Conservation (phyloP, 2,888 invertebrate genomes). For the Acronicta alni region DNA sequence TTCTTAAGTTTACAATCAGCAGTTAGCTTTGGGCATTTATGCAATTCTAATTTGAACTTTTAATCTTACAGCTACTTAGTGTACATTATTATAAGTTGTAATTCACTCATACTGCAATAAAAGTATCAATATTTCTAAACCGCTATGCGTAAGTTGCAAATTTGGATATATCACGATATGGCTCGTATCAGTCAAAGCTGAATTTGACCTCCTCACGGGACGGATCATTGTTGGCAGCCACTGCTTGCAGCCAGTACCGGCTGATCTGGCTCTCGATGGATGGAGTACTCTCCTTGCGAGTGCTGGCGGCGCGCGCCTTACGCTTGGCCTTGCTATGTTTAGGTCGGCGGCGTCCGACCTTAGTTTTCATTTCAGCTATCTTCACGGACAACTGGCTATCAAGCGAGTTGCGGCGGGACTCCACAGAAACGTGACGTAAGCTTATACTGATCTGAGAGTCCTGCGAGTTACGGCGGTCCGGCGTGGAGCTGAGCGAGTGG, state of each 20-base stretch:
- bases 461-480: conserved; percentile 90
- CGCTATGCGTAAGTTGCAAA: conserved; percentile 44
- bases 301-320: conserved; percentile 77
- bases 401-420: conserved; percentile 95
- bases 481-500: conserved; percentile 88
- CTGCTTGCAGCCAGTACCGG: conserved; percentile 91
- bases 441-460: conserved; percentile 93
- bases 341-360: conserved; percentile 88
- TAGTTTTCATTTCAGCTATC: conserved; percentile 95
- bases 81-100: conserved; percentile 48
- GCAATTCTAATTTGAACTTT: conserved; percentile 73
- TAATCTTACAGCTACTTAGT: conserved; percentile 56
- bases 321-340: conserved; percentile 83
- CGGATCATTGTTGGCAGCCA: conserved; percentile 89
- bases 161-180: conserved; percentile 56
- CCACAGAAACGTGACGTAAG: conserved; percentile 94
- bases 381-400: conserved; percentile 96
- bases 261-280: conserved; percentile 95
- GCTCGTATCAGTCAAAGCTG: conserved; percentile 79
- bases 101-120: conserved; percentile 21
- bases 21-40: conserved; percentile 53
- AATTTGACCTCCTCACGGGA: conserved; percentile 87
- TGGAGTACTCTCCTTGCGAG: conserved; percentile 92
- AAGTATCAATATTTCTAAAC: conserved; percentile 35
- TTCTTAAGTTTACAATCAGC: conserved; percentile 35